phyloP scores from a whole-genome alignment of 2,113 vertebrate genomes.

The Rattus norvegicus region GRCr8 NC_086022.1:120206501-120207000 shows the following conservation, averaged over 20 bases:
- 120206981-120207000: not conserved
- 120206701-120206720: not conserved
- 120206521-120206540: not conserved
- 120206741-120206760: not conserved
- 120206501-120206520: not conserved
- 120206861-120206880: not conserved
- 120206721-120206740: not conserved
- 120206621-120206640: not conserved
- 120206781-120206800: not conserved
- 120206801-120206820: not conserved
- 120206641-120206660: not conserved
- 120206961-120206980: not conserved
- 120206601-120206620: not conserved
- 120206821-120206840: not conserved
- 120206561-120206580: not conserved
- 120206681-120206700: not conserved
- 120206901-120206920: not conserved
- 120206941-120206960: not conserved
- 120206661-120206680: not conserved
- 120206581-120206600: not conserved
- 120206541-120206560: not conserved
- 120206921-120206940: not conserved
- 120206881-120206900: not conserved
- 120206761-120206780: not conserved
- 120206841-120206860: not conserved